Conservation (phyloP, 2,113 vertebrate genomes). For the Irena cyanogastra region DNA sequence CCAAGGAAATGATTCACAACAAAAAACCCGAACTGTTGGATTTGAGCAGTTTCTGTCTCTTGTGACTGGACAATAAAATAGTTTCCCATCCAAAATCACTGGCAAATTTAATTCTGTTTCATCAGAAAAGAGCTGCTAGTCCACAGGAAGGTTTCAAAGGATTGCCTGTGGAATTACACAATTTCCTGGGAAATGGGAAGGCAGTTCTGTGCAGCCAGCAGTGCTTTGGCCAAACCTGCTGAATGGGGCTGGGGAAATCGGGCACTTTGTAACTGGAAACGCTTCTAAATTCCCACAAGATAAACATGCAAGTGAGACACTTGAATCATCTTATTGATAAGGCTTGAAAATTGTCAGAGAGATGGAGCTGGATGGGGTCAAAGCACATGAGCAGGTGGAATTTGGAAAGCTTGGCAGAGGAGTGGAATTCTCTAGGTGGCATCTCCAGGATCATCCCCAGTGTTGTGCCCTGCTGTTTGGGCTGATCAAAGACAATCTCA, state of each 20-base stretch:
- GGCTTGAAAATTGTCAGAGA: neutral
- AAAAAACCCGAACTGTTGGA: neutral
- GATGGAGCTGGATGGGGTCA: neutral
- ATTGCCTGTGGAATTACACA: neutral
- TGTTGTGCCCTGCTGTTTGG: neutral
- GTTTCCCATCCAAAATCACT: neutral
- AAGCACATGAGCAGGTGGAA: neutral
- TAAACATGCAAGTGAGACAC: neutral
- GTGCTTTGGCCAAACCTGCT: neutral
- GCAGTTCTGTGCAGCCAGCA: neutral
- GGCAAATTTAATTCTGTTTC: neutral
- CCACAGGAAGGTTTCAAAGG: neutral
- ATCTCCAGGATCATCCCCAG: neutral
- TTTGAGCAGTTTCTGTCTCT: neutral
- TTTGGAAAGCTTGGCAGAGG: neutral
- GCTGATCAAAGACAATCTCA: neutral
- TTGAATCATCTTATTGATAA: neutral
- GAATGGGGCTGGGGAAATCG: neutral
- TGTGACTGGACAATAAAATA: neutral
- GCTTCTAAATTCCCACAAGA: neutral
- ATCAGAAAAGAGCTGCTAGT: neutral
- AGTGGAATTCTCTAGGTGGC: neutral
- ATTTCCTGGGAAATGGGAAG: neutral
- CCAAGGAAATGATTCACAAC: slow-evolving; percentile 27
- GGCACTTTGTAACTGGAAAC: neutral